phyloP scores from a whole-genome alignment of 2,888 invertebrate species.

The Ischnura elegans region DNA sequence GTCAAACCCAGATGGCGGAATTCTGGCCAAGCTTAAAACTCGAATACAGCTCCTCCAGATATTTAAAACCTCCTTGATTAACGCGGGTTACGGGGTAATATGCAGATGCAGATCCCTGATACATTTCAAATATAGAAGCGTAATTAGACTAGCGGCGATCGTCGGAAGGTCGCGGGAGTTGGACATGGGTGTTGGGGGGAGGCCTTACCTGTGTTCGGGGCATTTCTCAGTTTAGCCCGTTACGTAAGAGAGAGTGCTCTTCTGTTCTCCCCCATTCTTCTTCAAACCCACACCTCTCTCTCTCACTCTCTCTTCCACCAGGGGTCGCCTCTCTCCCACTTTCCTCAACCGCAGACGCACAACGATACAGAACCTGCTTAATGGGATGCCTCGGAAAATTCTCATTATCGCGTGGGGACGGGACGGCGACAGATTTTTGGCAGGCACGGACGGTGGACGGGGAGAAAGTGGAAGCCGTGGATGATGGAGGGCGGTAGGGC shows the following conservation, averaged over 20 bases:
- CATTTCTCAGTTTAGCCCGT: conserved; percentile 18
- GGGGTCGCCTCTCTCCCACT: not conserved
- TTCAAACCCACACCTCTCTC: not conserved
- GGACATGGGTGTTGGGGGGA: not conserved
- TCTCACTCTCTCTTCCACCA: not conserved
- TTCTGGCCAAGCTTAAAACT: too few species aligned
- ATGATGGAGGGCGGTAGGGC: not conserved
- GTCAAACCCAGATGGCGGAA: too few species aligned
- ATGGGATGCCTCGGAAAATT: conserved; percentile 58
- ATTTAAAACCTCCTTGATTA: too few species aligned
- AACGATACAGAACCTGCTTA: conserved; percentile 53
- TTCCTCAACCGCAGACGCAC: too few species aligned
- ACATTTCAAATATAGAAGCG: too few species aligned
- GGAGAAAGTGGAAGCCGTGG: not conserved
- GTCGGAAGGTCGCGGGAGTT: not conserved
- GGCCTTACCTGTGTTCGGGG: not conserved
- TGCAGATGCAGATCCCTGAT: too few species aligned
- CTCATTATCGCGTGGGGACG: conserved; percentile 46
- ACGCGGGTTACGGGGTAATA: too few species aligned
- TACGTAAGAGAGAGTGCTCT: conserved; percentile 29
- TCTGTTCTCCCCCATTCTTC: not conserved
- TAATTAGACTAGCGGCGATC: not conserved
- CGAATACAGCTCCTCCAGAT: too few species aligned
- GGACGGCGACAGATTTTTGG: conserved; percentile 63
- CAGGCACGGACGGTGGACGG: not conserved